Conservation (phyloP, 2,888 invertebrate genomes). For the Itoplectis maculator region DNA sequence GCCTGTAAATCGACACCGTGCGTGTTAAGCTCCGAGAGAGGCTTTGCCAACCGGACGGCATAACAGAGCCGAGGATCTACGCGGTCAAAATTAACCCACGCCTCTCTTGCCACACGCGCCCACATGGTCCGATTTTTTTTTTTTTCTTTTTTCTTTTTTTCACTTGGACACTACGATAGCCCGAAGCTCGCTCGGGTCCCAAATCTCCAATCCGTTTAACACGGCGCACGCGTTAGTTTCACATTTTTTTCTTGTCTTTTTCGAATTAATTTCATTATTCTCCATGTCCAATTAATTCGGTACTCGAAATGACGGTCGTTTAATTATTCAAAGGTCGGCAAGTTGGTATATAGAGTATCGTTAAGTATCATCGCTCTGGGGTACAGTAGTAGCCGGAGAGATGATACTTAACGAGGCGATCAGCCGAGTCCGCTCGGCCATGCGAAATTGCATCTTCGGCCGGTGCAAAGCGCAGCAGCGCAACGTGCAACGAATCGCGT, state of each 20-base stretch:
- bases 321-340: slow-evolving; percentile 28
- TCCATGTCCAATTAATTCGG: slow-evolving; percentile 53
- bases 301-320: slow-evolving; percentile 30
- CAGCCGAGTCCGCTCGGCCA: slow-evolving; percentile 14
- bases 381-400: slow-evolving; percentile 4
- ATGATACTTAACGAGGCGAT: slow-evolving; percentile 22
- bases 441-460: slow-evolving; percentile 45
- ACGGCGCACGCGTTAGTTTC: slow-evolving; percentile 16
- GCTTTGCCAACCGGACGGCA: slow-evolving; percentile 29
- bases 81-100: slow-evolving; percentile 65
- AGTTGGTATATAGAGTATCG: slow-evolving; percentile 12
- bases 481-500: slow-evolving; percentile 62
- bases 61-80: slow-evolving; percentile 17
- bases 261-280: slow-evolving; percentile 39
- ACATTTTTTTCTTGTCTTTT: slow-evolving; percentile 12
- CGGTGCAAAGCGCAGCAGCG: slow-evolving; percentile 48
- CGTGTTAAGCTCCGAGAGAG: slow-evolving; percentile 34
- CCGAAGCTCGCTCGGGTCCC: neutral
- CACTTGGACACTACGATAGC: neutral
- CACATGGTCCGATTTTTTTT: slow-evolving; percentile 30
- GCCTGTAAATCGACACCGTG: slow-evolving; percentile 69
- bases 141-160: slow-evolving; percentile 39
- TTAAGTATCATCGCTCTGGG: slow-evolving; percentile 30
- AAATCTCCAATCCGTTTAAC: slow-evolving; percentile 27
- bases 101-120: slow-evolving; percentile 68